These are phyloP conservation scores for Stegostoma tigrinum DNA, from an alignment of 2,113 vertebrate genomes.

Conservation along the genomic window DNA sequence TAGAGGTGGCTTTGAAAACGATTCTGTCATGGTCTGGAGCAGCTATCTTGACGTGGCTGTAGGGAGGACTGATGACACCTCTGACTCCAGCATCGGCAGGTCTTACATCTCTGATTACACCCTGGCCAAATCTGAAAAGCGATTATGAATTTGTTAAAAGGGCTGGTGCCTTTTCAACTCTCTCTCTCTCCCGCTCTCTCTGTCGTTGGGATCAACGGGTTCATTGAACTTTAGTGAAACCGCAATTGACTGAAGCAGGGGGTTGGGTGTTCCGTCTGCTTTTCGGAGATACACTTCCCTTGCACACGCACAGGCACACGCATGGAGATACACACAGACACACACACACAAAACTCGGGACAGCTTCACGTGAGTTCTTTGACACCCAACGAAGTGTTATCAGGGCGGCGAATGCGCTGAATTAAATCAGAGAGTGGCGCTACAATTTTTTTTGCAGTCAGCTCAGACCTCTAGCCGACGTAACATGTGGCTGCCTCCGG, in stretches of 20 bases:
- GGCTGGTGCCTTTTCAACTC: neutral
- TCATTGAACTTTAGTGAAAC: neutral
- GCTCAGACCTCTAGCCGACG: neutral
- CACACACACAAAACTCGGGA: neutral
- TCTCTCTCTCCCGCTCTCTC: neutral
- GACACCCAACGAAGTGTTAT: neutral
- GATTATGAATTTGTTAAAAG: neutral
- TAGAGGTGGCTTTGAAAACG: neutral
- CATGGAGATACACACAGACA: too few species aligned
- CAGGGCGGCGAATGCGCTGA: too few species aligned
- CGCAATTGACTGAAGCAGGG: neutral
- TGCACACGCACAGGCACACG: too few species aligned
- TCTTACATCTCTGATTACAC: neutral
- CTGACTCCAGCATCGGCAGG: too few species aligned
- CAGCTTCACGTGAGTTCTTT: neutral
- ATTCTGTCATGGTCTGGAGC: neutral
- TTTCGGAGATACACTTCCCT: neutral
- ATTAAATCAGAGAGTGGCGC: too few species aligned
- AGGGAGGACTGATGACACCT: neutral
- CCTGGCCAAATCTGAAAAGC: neutral
- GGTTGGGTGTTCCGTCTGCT: neutral
- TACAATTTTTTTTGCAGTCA: too few species aligned
- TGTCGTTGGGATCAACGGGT: neutral
- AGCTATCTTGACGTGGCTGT: neutral
- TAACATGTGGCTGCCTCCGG: neutral